phyloP scores from a whole-genome alignment of 2,113 vertebrate genomes.

The Diphyllodes magnificus region DNA sequence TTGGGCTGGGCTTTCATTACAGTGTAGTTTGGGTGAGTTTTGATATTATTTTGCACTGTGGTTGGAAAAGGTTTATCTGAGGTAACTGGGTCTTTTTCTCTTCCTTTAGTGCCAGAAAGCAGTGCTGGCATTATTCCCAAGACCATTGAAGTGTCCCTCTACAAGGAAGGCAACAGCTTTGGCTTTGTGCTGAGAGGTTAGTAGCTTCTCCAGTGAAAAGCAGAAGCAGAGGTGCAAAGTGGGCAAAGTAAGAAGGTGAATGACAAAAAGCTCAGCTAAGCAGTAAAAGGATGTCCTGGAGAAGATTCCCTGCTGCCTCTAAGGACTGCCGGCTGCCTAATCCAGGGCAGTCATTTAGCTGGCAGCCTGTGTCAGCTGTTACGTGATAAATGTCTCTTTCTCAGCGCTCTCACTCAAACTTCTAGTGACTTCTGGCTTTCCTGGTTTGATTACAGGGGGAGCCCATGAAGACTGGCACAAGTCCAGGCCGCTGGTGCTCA shows the following conservation, averaged over 20 bases:
- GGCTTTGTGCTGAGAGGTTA: conserved; percentile 96
- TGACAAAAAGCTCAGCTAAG: not conserved
- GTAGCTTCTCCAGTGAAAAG: conserved; percentile 5
- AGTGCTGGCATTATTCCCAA: conserved; percentile 84
- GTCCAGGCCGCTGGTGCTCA: conserved; percentile 88
- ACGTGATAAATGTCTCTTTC: not conserved
- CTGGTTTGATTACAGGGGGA: conserved; percentile 77
- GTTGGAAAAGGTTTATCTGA: not conserved
- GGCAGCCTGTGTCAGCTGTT: not conserved
- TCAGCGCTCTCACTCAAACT: not conserved
- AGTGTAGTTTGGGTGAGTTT: not conserved
- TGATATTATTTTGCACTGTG: not conserved
- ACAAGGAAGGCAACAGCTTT: conserved; percentile 96
- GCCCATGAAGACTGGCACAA: conserved; percentile 94
- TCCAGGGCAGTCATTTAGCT: not conserved
- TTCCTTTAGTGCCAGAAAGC: conserved; percentile 81
- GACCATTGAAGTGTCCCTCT: conserved; percentile 89
- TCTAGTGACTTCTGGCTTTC: not conserved
- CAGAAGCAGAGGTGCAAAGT: not conserved
- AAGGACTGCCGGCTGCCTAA: not conserved
- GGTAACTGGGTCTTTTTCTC: not conserved
- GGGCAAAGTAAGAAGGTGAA: not conserved
- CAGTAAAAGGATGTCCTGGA: not conserved
- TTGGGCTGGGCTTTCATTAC: not conserved
- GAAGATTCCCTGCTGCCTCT: not conserved